Evolutionary conservation across 2,113 vertebrate species (phyloP), one percentile per base, ranked within the genome.

Genomic region (Cryptomyrus ogoouensis): DNA sequence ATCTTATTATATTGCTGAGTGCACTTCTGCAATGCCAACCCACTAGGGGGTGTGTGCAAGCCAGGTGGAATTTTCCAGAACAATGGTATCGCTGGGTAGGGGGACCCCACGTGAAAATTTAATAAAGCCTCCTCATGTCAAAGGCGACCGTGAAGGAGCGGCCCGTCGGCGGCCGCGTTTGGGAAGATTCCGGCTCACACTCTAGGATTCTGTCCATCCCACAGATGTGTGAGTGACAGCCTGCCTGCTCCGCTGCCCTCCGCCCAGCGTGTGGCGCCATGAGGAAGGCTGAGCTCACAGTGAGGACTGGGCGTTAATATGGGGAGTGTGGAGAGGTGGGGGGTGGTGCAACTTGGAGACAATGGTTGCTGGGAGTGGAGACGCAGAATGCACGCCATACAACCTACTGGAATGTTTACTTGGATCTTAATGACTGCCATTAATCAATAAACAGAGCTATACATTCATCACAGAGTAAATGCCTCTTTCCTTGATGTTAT

Each of bases 111-210:
- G 91, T 91, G 90, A 89, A 90, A 87, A 58, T 92, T 89, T 74
- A 88, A 89, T 93, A 94, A 94, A 91, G 90, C 46, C 58, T 84
- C 87, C 77, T 50, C 89, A 93, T 94, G 94, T 96, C 91, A 95
- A 93, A 94, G 93, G 94, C 94, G 92, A 89, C 93, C 93, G 93
- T 94, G 94, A 95, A 92, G 90, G 93, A 95, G 92, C 56, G 88
- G 93, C 74, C 35, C 2, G 15, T 39, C 70, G 35, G 15, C 53
- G 83, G 88, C 15, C 83, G 21, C 90, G 92, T 50, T 83, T 17
- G 90, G 80, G 88, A 90, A 90, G 9, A 66, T 31, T 66, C 8
- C n/a, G n/a, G 62, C n/a, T 12, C 62, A 12, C 62, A 12, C n/a
- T 66, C n/a, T 70, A 10, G 62, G n/a, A 31, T 70, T 13, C 62